Conservation (phyloP, 2,797 vertebrate genomes). For the Odontamblyopus lacepedii region DNA sequence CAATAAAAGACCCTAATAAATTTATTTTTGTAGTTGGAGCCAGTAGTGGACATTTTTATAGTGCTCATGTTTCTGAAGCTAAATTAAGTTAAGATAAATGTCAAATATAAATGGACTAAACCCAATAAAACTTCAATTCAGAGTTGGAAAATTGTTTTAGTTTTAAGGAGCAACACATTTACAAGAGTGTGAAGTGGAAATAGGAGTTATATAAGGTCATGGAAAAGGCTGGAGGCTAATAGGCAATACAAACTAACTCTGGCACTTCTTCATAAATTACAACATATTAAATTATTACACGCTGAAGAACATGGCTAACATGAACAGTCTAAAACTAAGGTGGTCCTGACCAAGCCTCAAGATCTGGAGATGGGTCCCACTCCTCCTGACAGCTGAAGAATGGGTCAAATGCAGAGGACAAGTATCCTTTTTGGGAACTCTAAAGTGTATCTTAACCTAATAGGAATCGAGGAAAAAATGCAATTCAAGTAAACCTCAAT, state of each 20-base stretch:
- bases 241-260: conserved; percentile 28
- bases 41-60: conserved; percentile 5
- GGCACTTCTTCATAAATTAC: not conserved
- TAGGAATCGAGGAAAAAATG: no score
- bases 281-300: not conserved
- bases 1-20: conserved; percentile 11
- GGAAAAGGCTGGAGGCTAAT: conserved; percentile 29
- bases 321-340: no score
- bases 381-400: no score
- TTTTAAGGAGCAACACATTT: conserved; percentile 16
- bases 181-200: conserved; percentile 24
- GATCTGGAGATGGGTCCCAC: no score
- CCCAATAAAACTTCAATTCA: conserved; percentile 14
- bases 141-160: conserved; percentile 21
- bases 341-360: no score
- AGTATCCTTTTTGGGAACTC: no score
- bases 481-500: no score
- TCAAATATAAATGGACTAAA: conserved; percentile 30
- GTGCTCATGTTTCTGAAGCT: conserved; percentile 16
- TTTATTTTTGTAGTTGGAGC: conserved; percentile 25
- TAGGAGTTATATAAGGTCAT: conserved; percentile 35
- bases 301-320: not conserved
- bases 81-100: conserved; percentile 41
- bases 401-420: no score
- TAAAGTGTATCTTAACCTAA: no score